Evolutionary conservation across 2,888 invertebrate species (phyloP).

Genomic region (Latrodectus hesperus): DNA sequence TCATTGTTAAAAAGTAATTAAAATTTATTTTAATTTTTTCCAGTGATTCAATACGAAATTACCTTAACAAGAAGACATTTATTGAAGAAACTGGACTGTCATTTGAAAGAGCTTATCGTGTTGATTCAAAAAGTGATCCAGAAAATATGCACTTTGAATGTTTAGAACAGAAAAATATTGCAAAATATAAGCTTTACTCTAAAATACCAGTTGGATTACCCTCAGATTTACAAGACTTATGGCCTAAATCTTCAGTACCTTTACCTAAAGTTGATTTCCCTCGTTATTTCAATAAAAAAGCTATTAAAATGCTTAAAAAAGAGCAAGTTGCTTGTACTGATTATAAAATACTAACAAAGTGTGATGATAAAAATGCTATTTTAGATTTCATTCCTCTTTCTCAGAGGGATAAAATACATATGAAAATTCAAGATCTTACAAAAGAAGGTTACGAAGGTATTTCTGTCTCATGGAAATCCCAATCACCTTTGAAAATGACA

Average conservation of each 20-base stretch:
- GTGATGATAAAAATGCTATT: not conserved
- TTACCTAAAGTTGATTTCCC: not conserved
- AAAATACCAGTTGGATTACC: conserved; percentile 52
- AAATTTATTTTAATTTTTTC: conserved; percentile 1
- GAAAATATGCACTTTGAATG: conserved; percentile 74
- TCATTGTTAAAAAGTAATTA: not conserved
- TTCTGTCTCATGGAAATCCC: conserved; percentile 50
- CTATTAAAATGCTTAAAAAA: conserved; percentile 19
- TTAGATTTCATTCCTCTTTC: conserved; percentile 35
- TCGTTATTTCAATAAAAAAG: conserved; percentile 51
- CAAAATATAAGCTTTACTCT: conserved; percentile 71
- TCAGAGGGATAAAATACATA: not conserved
- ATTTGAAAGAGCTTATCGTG: conserved; percentile 73
- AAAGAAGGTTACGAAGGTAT: conserved; percentile 45
- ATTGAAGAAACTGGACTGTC: conserved; percentile 68
- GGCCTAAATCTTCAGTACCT: not conserved
- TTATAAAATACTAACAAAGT: not conserved
- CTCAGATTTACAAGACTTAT: conserved; percentile 2
- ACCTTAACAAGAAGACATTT: conserved; percentile 60
- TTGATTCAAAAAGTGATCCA: conserved; percentile 73
- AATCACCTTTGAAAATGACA: not conserved
- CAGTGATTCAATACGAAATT: conserved; percentile 50
- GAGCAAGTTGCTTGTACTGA: not conserved
- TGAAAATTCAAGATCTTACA: not conserved
- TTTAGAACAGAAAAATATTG: conserved; percentile 73